These are phyloP conservation scores for Rhingia rostrata DNA, from an alignment of 2,888 invertebrate species.

Conservation along the genomic window DNA sequence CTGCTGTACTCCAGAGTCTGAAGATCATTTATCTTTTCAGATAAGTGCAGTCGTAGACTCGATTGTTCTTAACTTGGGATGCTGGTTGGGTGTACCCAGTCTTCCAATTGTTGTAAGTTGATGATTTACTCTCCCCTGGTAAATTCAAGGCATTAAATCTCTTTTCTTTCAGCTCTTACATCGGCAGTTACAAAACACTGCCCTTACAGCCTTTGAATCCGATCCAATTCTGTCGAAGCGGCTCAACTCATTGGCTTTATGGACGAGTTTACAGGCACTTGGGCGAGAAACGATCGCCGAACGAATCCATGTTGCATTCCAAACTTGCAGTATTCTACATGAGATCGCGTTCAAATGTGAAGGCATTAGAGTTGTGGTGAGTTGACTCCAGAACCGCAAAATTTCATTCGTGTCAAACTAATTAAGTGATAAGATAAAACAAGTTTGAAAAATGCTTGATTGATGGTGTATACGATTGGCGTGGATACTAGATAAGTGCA, in stretches of 20 bases:
- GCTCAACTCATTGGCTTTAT: slow-evolving; percentile 91
- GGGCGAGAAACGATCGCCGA: slow-evolving; percentile 89
- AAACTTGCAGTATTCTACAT: slow-evolving; percentile 86
- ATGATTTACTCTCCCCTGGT: slow-evolving; percentile 78
- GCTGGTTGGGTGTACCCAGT: slow-evolving; percentile 96
- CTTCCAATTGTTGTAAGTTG: slow-evolving; percentile 94
- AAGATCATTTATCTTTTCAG: slow-evolving; percentile 67
- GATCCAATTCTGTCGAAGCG: slow-evolving; percentile 84
- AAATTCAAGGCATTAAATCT: slow-evolving; percentile 76
- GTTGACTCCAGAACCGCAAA: slow-evolving; percentile 75
- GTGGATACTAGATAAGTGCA: background rate
- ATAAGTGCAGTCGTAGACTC: slow-evolving; percentile 89
- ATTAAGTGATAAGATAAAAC: slow-evolving; percentile 43
- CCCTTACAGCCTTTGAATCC: slow-evolving; percentile 82
- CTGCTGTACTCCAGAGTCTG: background rate
- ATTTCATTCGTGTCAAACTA: slow-evolving; percentile 1
- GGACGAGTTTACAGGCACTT: slow-evolving; percentile 90
- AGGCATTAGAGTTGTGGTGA: slow-evolving; percentile 89
- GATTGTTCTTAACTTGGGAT: slow-evolving; percentile 93
- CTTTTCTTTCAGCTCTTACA: slow-evolving; percentile 79
- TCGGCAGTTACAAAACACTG: slow-evolving; percentile 81
- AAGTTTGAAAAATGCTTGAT: background rate
- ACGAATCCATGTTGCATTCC: slow-evolving; percentile 89
- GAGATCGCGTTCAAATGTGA: slow-evolving; percentile 85
- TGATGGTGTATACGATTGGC: background rate